Percentiles rank a stretch among this genome's conserved stretches.
Evolutionary conservation across 2,888 invertebrate genomes (phyloP).

Genomic region (Xylocampa areola): DNA sequence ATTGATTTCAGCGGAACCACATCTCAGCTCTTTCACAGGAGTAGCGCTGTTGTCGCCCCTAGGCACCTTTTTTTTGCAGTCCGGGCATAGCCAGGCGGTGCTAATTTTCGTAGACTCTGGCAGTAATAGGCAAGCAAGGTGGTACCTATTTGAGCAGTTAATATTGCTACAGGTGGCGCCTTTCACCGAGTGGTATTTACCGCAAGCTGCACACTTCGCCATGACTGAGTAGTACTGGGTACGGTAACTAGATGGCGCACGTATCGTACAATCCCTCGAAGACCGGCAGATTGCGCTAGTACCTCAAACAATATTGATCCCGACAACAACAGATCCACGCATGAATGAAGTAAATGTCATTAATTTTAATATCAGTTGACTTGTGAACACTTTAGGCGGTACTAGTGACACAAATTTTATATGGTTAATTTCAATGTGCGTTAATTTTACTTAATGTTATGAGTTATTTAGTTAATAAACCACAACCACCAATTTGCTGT

Average conservation of each 20-base stretch:
- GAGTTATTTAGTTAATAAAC: too few relatives aligned
- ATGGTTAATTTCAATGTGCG: too few relatives aligned
- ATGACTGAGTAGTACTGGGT: background rate
- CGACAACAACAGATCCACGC: too few relatives aligned
- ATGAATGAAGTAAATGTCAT: too few relatives aligned
- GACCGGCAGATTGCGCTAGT: background rate
- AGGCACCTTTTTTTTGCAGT: conserved; percentile 1
- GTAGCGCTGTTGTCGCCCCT: background rate
- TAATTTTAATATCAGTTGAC: too few relatives aligned
- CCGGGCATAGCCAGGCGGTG: background rate
- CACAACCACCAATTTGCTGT: too few relatives aligned
- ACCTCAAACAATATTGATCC: background rate
- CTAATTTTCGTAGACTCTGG: background rate
- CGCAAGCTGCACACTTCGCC: background rate
- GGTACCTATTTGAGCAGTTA: background rate
- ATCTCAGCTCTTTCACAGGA: background rate
- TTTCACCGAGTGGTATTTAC: background rate
- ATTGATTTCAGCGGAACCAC: background rate
- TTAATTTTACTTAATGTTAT: too few relatives aligned
- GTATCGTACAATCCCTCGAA: background rate
- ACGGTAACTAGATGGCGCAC: background rate
- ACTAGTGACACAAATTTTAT: too few relatives aligned
- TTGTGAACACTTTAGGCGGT: too few relatives aligned
- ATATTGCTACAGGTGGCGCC: background rate
- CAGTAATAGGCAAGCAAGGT: background rate